phyloP scores from a whole-genome alignment of 2,797 vertebrate genomes.

The Pseudopleuronectes americanus region DNA sequence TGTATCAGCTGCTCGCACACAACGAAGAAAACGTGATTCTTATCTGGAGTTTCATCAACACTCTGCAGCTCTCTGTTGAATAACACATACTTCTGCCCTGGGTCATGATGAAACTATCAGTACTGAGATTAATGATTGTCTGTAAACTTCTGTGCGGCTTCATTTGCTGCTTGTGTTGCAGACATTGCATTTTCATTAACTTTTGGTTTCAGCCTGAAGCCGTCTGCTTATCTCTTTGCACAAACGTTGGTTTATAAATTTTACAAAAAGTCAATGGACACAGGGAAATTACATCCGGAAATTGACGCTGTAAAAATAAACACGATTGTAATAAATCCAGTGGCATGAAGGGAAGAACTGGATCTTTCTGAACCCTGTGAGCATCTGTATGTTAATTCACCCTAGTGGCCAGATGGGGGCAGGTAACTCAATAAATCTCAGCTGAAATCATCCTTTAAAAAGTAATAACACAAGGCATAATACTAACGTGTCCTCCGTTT shows the following conservation, averaged over 20 bases:
- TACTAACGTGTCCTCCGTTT: constrained; percentile 12
- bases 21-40: constrained; percentile 33
- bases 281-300: no score
- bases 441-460: constrained; percentile 25
- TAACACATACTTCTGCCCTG: constrained; percentile 22
- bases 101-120: constrained; percentile 20
- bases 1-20: constrained; percentile 37
- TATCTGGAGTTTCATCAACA: constrained; percentile 42
- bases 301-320: neutral
- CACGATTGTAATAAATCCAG: neutral
- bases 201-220: neutral
- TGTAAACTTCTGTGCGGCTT: constrained; percentile 1
- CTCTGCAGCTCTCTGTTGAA: constrained; percentile 24
- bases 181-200: no score
- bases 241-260: neutral
- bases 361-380: constrained; percentile 19
- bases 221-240: neutral
- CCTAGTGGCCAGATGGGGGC: constrained; percentile 42
- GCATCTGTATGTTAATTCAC: constrained; percentile 61
- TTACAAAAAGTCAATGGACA: neutral
- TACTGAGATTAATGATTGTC: neutral
- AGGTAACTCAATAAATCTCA: constrained; percentile 49
- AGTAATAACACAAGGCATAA: constrained; percentile 10
- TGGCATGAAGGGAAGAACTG: neutral
- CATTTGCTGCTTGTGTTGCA: neutral